These are phyloP conservation scores for Cassiopea xamachana DNA, from an alignment of 30 jellyfish, hydroid and myxozoan species.

Conservation along the genomic window DNA sequence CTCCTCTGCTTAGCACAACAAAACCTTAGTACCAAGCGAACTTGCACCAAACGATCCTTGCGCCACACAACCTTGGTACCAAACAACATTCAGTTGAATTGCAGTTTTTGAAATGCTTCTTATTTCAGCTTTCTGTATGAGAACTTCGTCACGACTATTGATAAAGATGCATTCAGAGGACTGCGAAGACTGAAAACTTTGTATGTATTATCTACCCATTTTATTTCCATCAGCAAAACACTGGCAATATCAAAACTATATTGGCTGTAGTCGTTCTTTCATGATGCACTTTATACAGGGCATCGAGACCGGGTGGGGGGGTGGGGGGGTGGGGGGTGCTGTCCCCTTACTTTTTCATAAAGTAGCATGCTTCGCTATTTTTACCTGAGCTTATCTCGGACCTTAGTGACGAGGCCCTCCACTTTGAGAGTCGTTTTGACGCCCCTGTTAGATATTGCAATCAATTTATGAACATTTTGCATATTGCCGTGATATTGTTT, in stretches of 20 bases:
- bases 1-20: too few relatives aligned
- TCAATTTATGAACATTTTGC: neutral
- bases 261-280: neutral
- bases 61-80: too few relatives aligned
- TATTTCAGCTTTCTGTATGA: conserved; percentile 82
- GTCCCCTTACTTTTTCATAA: too few relatives aligned
- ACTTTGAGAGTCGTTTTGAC: too few relatives aligned
- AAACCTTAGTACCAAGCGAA: too few relatives aligned
- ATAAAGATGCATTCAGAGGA: conserved; percentile 88
- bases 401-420: too few relatives aligned
- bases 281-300: too few relatives aligned
- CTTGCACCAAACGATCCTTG: too few relatives aligned
- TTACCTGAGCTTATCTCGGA: too few relatives aligned
- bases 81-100: neutral
- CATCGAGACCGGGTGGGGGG: too few relatives aligned
- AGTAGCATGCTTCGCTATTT: too few relatives aligned
- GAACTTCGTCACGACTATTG: conserved; percentile 79
- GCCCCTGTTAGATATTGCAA: neutral
- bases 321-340: too few relatives aligned
- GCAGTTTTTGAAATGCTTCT: neutral
- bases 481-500: neutral
- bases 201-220: conserved; percentile 49
- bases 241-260: neutral
- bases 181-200: conserved; percentile 80
- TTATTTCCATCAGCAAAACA: neutral